A percentile compares a stretch with the other conserved stretches of the same genome.
Evolutionary conservation across 2,888 invertebrate genomes (phyloP).

Genomic region (Anarsia innoxiella): DNA sequence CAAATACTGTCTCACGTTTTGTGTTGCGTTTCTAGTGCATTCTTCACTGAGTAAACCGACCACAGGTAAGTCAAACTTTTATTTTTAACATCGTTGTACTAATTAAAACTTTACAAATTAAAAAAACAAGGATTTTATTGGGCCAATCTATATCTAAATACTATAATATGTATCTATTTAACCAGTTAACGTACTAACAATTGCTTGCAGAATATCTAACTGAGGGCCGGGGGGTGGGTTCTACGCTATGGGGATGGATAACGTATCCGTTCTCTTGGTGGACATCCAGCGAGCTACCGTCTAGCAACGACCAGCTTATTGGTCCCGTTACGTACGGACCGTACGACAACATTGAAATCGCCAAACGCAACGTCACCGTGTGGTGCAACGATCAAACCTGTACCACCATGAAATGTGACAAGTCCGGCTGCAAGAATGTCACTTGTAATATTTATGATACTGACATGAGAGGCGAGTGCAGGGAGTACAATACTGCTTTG

Average conservation of each 20-base stretch:
- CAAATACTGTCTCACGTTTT: slow-evolving; percentile 32
- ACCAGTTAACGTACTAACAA: no score
- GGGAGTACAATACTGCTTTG: slow-evolving; percentile 41
- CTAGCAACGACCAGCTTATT: slow-evolving; percentile 31
- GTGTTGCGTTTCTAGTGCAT: slow-evolving; percentile 37
- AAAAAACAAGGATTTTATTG: no score
- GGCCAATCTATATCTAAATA: no score
- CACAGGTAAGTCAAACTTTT: slow-evolving; percentile 45
- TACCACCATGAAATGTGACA: slow-evolving; percentile 59
- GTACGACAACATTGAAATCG: slow-evolving; percentile 40
- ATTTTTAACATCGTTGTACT: neutral
- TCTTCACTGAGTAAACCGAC: slow-evolving; percentile 45
- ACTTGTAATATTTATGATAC: slow-evolving; percentile 69
- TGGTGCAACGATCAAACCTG: slow-evolving; percentile 69
- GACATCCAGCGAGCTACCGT: slow-evolving; percentile 32
- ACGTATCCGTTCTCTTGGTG: slow-evolving; percentile 65
- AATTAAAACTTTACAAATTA: no score
- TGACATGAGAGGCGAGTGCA: slow-evolving; percentile 57
- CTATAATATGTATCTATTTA: slow-evolving; percentile 13
- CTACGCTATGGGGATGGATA: slow-evolving; percentile 64
- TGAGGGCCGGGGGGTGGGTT: slow-evolving; percentile 51
- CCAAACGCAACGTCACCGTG: slow-evolving; percentile 51
- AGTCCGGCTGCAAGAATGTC: slow-evolving; percentile 46
- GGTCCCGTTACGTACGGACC: slow-evolving; percentile 28
- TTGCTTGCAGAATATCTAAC: slow-evolving; percentile 50